These are phyloP conservation scores for Vultur gryphus DNA, from an alignment of 2,797 vertebrate genomes.

Conservation along the genomic window DNA sequence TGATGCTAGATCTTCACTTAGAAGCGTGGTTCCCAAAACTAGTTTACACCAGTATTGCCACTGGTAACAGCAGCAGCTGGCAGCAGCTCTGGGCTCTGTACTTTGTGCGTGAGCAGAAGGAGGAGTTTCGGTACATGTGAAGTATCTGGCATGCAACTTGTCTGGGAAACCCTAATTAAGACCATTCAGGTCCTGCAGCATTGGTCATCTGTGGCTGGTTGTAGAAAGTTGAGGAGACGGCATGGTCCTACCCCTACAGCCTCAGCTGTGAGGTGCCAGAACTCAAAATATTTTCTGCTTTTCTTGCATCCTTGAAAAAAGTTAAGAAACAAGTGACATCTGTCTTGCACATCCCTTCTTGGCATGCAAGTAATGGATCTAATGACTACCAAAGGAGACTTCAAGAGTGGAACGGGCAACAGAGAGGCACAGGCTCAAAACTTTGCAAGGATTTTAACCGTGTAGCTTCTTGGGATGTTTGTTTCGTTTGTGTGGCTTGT, in stretches of 20 bases:
- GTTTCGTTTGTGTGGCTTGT: background rate
- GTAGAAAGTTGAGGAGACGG: background rate
- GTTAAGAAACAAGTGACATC: background rate
- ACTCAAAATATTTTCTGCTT: background rate
- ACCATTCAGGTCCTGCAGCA: background rate
- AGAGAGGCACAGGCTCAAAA: background rate
- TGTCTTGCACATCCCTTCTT: background rate
- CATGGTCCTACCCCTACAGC: background rate
- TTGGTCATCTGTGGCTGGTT: background rate
- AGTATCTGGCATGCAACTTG: background rate
- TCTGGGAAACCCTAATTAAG: background rate
- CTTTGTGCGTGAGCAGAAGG: background rate
- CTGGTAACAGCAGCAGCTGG: background rate
- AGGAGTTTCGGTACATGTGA: background rate
- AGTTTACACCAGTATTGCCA: background rate
- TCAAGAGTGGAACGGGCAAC: background rate
- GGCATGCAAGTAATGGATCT: background rate
- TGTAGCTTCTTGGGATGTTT: background rate
- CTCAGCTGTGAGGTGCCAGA: background rate
- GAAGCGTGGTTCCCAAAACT: background rate
- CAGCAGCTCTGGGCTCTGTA: background rate
- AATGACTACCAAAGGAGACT: background rate
- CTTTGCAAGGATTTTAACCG: background rate
- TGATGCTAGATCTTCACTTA: background rate
- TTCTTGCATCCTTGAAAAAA: background rate